Base-by-base conservation (phyloP, 2,113 vertebrate genomes). In the Pao palembangensis region DNA sequence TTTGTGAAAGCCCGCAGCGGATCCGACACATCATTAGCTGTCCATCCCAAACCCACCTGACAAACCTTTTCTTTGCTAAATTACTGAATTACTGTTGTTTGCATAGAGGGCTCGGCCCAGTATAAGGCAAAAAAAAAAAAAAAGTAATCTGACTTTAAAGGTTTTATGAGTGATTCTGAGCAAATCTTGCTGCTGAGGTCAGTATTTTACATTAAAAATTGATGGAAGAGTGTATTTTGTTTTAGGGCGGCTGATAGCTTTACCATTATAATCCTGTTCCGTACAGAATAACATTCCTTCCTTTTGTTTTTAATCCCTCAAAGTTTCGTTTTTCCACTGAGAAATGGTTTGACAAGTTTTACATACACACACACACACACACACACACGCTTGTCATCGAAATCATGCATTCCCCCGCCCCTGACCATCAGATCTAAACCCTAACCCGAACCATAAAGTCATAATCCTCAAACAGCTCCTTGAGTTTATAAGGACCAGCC, bases 301-400 rank as follows among this genome's bases (percentile, higher is more conserved):
- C 54, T 70, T 78, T 73, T 46, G 12, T 14, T 44, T 15, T 71
- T 63, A 59, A 66, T 78, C 74, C 65, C 78, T 78, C 75, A 76
- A 69, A 82, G 25, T 28, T 28, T 74, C 88, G 86, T 88, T 67
- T 1, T 23, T 77, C 64, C 76, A 41, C 38, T 50, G 60, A 76
- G 80, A 69, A 59, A 71, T 53, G 74, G 71, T 76, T 79, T 68
- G 71, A 76, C 70, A 64, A 68, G 57, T 72, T 12, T 38, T 38
- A 38, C 11, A 12, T 3, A 12, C 34, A 38, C 34, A 38, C 10
- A 38, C 34, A 38, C 10, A 38, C 34, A 38, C 34, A 38, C 28
- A 31, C 28, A 31, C 28, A 31, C 28, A 28, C 25, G 31, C 8
- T 34, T 6, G 31, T 8, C 31, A 8, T 10, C 1, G 31, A 34